Percentiles rank a stretch among this genome's conserved stretches.
phyloP scores from a whole-genome alignment of 37 sponge, comb jelly and placozoan species.

The Axinella damicornis region DNA sequence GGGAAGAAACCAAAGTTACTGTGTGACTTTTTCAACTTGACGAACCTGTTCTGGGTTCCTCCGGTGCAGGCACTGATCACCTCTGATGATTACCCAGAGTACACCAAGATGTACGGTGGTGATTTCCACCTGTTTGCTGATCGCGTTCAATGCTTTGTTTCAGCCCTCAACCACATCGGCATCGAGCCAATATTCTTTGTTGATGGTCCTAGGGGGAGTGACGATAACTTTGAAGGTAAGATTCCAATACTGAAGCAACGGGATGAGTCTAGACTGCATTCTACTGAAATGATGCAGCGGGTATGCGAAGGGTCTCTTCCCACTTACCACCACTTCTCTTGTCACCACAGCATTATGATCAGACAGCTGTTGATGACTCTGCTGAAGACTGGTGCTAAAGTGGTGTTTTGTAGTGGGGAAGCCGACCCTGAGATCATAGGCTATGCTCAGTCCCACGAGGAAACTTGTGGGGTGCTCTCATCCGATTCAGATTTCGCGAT shows the following conservation, averaged over 20 bases:
- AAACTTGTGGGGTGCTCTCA: slow-evolving; percentile 60
- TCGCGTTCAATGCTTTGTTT: slow-evolving; percentile 39
- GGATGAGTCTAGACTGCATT: slow-evolving; percentile 7
- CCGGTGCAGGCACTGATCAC: too few species aligned
- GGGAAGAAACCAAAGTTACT: too few species aligned
- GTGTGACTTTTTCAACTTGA: too few species aligned
- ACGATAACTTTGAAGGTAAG: neutral
- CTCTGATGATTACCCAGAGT: too few species aligned
- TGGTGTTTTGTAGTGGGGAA: slow-evolving; percentile 46
- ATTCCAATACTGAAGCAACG: neutral
- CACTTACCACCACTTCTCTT: too few species aligned
- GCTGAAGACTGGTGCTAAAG: neutral
- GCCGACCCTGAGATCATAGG: slow-evolving; percentile 13
- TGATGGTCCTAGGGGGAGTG: slow-evolving; percentile 15
- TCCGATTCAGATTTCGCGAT: slow-evolving; percentile 57
- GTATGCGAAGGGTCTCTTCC: slow-evolving; percentile 39
- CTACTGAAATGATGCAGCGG: slow-evolving; percentile 22
- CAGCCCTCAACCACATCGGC: slow-evolving; percentile 18
- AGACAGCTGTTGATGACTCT: slow-evolving; percentile 13
- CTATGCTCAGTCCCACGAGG: slow-evolving; percentile 21
- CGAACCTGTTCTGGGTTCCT: too few species aligned
- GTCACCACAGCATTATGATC: too few species aligned
- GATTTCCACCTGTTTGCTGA: slow-evolving; percentile 17
- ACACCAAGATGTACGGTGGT: slow-evolving; percentile 47
- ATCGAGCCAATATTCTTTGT: slow-evolving; percentile 66